Conservation (phyloP, 2,888 invertebrate genomes). For the Hipparchia semele region DNA sequence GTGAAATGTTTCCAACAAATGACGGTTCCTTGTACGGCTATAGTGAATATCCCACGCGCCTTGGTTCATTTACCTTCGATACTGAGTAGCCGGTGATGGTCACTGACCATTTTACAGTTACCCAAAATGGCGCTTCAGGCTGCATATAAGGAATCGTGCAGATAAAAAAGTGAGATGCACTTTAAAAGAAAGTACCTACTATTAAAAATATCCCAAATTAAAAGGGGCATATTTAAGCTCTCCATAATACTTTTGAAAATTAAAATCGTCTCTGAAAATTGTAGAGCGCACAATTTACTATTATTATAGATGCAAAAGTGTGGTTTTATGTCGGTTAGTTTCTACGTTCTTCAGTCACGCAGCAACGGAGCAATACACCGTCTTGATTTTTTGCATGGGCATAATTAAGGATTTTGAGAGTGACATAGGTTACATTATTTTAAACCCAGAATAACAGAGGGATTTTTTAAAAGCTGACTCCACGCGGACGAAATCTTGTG, state of each 20-base stretch:
- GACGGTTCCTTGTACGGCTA: conserved; percentile 22
- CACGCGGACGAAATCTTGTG: no score
- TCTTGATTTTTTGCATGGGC: no score
- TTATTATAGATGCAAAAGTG: no score
- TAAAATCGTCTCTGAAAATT: neutral
- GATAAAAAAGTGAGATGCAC: conserved; percentile 11
- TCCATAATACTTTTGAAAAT: neutral
- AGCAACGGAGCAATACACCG: no score
- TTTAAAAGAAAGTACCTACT: neutral
- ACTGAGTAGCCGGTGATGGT: conserved; percentile 42
- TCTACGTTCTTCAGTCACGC: no score
- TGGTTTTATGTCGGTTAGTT: no score
- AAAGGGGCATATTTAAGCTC: neutral
- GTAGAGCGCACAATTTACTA: neutral
- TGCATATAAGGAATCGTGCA: conserved; percentile 22
- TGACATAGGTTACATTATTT: no score
- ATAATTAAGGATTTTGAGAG: no score
- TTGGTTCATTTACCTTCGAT: conserved; percentile 46
- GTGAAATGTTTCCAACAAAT: conserved; percentile 31
- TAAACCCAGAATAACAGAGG: no score
- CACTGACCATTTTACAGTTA: conserved; percentile 53
- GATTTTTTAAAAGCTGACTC: no score
- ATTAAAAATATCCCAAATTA: neutral
- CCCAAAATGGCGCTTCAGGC: conserved; percentile 39
- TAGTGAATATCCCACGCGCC: conserved; percentile 44